These are phyloP conservation scores for Acanthoscelides obtectus DNA, from an alignment of 2,888 invertebrate genomes.

Conservation along the genomic window DNA sequence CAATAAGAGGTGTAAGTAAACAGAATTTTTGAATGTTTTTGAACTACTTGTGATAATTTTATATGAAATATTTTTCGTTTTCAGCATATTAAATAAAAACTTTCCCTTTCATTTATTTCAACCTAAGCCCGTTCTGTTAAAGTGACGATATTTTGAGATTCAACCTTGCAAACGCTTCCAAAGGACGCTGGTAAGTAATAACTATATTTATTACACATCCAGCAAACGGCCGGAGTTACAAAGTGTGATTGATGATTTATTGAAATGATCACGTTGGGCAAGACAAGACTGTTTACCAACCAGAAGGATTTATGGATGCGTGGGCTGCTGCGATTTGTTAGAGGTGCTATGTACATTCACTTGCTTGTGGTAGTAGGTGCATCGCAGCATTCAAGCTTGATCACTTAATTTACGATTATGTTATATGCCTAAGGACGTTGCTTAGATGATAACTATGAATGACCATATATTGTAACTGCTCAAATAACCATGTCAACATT, in stretches of 20 bases:
- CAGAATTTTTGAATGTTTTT: too few species aligned
- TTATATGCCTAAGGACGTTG: neutral
- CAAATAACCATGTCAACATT: neutral
- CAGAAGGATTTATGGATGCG: neutral
- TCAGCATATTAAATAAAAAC: too few species aligned
- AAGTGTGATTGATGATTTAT: neutral
- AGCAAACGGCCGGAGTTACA: neutral
- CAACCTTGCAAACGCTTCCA: neutral
- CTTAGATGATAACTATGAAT: neutral
- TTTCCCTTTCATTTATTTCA: too few species aligned
- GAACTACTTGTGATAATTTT: too few species aligned
- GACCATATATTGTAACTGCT: neutral
- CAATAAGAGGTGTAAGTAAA: too few species aligned
- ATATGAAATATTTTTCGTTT: too few species aligned
- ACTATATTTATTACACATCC: neutral
- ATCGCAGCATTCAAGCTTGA: neutral
- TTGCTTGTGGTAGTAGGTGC: neutral
- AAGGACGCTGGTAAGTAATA: neutral
- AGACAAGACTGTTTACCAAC: neutral
- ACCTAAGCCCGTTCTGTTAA: too few species aligned
- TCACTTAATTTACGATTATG: neutral
- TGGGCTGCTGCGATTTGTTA: neutral
- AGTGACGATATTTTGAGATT: too few species aligned
- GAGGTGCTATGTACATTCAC: neutral
- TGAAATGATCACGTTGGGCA: neutral